Base-by-base conservation (phyloP, 2,888 invertebrate genomes). In the Crocallis elinguaria region DNA sequence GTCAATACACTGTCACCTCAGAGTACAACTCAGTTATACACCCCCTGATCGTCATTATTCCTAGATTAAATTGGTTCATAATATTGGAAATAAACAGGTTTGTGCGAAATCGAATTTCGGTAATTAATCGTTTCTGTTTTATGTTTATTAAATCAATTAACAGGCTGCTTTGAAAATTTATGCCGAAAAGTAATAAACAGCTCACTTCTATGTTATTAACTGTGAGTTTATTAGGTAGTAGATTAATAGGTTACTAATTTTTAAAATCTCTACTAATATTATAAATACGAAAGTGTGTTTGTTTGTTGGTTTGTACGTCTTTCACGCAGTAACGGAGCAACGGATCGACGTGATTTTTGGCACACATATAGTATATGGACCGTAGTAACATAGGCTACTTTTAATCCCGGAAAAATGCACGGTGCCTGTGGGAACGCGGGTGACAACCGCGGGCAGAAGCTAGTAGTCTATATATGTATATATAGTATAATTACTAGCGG, bases 71-170 rank as follows among this genome's bases (percentile, higher is more conserved):
- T 67, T 64, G 57, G 35, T 56, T 55, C 27, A 54, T 63, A 60
- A 59, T 58, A 49, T 66, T 66, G 50, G 42, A 42, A 53, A 63
- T 59, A 57, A 33, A 57, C 48, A 50, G 45, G 32, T 55, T 62
- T 61, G 35, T 50, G 45, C 49, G 48, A 68, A 68, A 71, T 72
- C 58, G 63, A 74, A 71, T 71, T 71, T 70, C 60, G 57, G 66
- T 72, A 73, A 74, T 72, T 75, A 63, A 49, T 52, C 35, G 30
- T 43, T 51, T 51, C 42, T 53, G 25, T 48, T 54, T 44, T 38
- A 33, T 32, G 38, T 52, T 52, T 30, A 52, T 51, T 42, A 50
- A 33, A 23, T 54, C 38, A 44, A 49, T 49, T 44, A 39, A 38
- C 16, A 17, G 12, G 12, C 12, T 33, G 38, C 14, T 39, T 32